A percentile compares a stretch with the other conserved stretches of the same genome.
phyloP scores from a whole-genome alignment of 2,113 vertebrate genomes.

The Penelope pileata region DNA sequence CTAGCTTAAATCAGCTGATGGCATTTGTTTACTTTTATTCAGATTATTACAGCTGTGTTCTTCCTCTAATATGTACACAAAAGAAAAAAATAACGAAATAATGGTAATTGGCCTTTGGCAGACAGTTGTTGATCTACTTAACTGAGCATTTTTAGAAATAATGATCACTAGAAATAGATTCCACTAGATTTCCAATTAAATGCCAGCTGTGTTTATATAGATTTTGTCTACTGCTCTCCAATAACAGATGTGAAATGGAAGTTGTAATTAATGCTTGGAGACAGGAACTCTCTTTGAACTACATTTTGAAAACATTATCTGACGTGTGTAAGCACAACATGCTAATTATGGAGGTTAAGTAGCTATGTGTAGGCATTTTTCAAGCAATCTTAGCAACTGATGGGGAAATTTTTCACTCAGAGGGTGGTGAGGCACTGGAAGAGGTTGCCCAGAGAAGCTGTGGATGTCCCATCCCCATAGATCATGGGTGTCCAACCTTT shows the following conservation, averaged over 20 bases:
- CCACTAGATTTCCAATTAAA: constrained; percentile 51
- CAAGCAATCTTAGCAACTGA: background rate
- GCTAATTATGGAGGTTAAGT: constrained; percentile 21
- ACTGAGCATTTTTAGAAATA: background rate
- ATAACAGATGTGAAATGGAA: constrained; percentile 61
- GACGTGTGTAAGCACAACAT: constrained; percentile 8
- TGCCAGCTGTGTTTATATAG: constrained; percentile 53
- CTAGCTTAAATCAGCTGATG: background rate
- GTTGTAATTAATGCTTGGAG: constrained; percentile 60
- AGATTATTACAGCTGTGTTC: background rate
- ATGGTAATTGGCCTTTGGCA: background rate
- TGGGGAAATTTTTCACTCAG: background rate
- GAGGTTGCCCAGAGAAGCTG: background rate
- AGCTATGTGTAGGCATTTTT: background rate
- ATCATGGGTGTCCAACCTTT: too few relatives aligned
- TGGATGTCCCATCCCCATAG: background rate
- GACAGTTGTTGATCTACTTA: constrained; percentile 8
- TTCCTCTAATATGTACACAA: background rate
- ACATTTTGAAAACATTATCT: constrained; percentile 48
- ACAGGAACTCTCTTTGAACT: constrained; percentile 45
- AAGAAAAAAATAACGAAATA: background rate
- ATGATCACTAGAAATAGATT: constrained; percentile 28
- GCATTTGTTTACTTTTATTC: background rate
- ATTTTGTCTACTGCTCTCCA: constrained; percentile 58
- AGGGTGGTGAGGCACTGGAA: too few relatives aligned